Conservation (phyloP, 2,888 invertebrate species). For the Cantharis rufa region DNA sequence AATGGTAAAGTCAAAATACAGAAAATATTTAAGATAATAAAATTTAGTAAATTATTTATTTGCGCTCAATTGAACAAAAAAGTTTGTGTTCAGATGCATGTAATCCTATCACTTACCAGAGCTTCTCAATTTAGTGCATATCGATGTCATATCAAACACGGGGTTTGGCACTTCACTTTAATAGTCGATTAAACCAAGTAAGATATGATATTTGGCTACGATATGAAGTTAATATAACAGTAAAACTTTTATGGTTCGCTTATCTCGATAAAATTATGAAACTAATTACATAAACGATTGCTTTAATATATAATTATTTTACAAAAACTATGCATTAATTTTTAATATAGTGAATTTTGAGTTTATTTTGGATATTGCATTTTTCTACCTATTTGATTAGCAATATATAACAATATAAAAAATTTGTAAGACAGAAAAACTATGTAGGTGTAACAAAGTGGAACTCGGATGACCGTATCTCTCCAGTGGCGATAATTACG, state of each 20-base stretch:
- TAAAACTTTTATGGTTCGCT: not conserved
- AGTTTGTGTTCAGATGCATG: slow-evolving; percentile 11
- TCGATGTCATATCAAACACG: slow-evolving; percentile 12
- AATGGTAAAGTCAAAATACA: not conserved
- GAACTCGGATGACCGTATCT: no score
- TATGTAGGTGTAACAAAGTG: no score
- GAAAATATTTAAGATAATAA: not conserved
- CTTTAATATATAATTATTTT: not conserved
- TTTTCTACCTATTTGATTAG: no score
- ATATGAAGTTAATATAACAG: slow-evolving; percentile 4
- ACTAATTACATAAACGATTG: not conserved
- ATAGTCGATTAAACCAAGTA: slow-evolving; percentile 17
- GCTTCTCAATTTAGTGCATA: slow-evolving; percentile 21
- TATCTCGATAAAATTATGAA: not conserved
- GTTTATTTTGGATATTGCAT: no score
- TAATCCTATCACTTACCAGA: slow-evolving; percentile 13
- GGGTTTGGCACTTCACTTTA: slow-evolving; percentile 15
- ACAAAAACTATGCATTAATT: not conserved
- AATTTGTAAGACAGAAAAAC: no score
- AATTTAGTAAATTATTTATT: not conserved
- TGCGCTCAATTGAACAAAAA: not conserved
- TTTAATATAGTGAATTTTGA: no score
- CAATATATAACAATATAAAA: no score
- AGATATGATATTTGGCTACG: slow-evolving; percentile 4
- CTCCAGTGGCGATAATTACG: no score